Evolutionary conservation across 2,888 invertebrate genomes (phyloP).

Genomic region (Perithous albicinctus): DNA sequence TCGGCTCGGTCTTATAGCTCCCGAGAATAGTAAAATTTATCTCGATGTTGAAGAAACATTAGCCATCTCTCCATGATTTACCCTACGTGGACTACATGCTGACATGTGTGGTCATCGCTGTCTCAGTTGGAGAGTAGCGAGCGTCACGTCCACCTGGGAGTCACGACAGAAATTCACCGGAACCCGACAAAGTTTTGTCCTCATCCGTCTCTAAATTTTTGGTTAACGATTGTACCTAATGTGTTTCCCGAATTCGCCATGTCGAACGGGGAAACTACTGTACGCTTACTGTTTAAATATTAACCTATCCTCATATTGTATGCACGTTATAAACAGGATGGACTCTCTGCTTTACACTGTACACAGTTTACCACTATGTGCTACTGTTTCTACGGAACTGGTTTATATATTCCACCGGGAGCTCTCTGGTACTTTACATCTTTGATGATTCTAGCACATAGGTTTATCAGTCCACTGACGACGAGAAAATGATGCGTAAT

Average conservation of each 20-base stretch:
- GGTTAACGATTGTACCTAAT: background rate
- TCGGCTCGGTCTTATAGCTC: too few species aligned
- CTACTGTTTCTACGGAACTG: background rate
- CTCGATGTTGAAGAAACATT: too few species aligned
- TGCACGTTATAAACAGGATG: slow-evolving; percentile 2
- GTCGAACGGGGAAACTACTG: background rate
- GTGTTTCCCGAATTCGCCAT: background rate
- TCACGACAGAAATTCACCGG: background rate
- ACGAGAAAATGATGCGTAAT: slow-evolving; percentile 9
- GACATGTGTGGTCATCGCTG: too few species aligned
- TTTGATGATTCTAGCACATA: background rate
- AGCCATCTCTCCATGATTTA: too few species aligned
- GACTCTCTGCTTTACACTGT: background rate
- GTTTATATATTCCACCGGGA: background rate
- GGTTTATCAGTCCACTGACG: background rate
- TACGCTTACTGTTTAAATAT: slow-evolving; percentile 23
- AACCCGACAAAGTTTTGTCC: slow-evolving; percentile 32
- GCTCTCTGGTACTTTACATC: background rate
- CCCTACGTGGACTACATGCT: too few species aligned
- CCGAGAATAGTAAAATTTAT: too few species aligned
- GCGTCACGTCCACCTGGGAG: too few species aligned
- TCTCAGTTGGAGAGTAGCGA: too few species aligned
- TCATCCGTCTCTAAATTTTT: background rate
- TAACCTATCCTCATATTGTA: slow-evolving; percentile 24
- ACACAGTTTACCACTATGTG: background rate